A percentile compares a stretch with the other conserved stretches of the same genome.
Conservation (phyloP, 2,113 vertebrate genomes). For the Balaeniceps rex region DNA sequence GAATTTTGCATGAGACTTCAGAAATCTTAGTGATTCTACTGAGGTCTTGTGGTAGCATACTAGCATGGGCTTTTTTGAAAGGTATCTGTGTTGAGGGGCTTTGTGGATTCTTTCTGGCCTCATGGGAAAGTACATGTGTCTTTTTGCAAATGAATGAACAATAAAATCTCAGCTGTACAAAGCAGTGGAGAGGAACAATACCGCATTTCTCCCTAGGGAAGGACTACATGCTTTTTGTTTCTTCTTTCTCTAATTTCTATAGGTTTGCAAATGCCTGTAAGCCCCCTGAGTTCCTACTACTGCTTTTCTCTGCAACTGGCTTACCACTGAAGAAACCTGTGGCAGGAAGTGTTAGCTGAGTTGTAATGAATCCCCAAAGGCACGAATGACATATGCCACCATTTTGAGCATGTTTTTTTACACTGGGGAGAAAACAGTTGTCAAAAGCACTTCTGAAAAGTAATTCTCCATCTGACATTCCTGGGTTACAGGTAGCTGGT, state of each 20-base stretch:
- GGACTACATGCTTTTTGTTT: not conserved
- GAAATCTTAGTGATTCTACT: not conserved
- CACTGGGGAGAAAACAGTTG: not conserved
- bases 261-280: not conserved
- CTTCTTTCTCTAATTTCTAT: not conserved
- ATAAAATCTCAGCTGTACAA: not conserved
- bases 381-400: not conserved
- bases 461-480: not conserved
- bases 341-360: not conserved
- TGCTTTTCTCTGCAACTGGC: not conserved
- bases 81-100: not conserved
- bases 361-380: not conserved
- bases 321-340: not conserved
- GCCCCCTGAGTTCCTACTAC: not conserved
- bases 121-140: not conserved
- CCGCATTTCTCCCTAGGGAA: not conserved
- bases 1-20: not conserved
- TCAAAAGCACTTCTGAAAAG: not conserved
- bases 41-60: not conserved
- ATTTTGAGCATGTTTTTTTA: not conserved
- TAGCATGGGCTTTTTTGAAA: not conserved
- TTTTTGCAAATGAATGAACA: slow-evolving; percentile 9
- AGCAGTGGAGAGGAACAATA: not conserved
- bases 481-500: not conserved
- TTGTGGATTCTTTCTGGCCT: not conserved